These are phyloP conservation scores for Aurelia aurita complex sp. Pacific DNA, from an alignment of 30 jellyfish, hydroid and myxozoan genomes.

Conservation along the genomic window DNA sequence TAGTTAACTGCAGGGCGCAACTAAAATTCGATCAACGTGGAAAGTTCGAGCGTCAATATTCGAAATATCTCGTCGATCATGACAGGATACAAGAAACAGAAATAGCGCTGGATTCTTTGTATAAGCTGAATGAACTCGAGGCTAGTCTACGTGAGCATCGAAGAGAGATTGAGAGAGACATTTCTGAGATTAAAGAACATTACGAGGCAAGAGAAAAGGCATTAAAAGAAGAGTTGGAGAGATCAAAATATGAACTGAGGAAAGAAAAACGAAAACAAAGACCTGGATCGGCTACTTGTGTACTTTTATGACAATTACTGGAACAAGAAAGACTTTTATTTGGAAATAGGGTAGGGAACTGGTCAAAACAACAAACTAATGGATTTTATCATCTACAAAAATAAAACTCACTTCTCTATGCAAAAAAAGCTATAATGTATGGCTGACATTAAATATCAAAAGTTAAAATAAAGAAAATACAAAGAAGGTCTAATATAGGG, in stretches of 20 bases:
- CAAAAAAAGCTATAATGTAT: neutral
- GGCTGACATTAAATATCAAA: neutral
- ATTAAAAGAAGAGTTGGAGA: conserved; percentile 55
- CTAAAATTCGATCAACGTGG: neutral
- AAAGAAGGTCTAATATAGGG: neutral
- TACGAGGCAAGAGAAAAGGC: conserved; percentile 46
- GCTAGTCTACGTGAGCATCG: conserved; percentile 43
- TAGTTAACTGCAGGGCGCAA: too few relatives aligned
- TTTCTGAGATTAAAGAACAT: conserved; percentile 16
- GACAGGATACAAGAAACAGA: neutral
- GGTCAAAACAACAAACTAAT: neutral
- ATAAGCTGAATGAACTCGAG: conserved; percentile 37
- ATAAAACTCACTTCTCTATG: neutral
- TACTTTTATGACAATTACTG: neutral
- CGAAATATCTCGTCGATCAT: neutral
- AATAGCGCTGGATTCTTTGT: neutral
- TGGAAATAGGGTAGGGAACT: too few relatives aligned
- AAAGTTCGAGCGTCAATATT: neutral
- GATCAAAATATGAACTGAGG: conserved; percentile 19
- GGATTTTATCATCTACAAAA: neutral
- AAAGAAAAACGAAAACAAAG: conserved; percentile 14
- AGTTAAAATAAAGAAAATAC: neutral
- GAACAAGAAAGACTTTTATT: too few relatives aligned
- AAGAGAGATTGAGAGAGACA: conserved; percentile 34
- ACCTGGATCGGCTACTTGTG: conserved; percentile 32